Conservation (phyloP, 2,797 vertebrate genomes). For the Pseudochaenichthys georgianus region DNA sequence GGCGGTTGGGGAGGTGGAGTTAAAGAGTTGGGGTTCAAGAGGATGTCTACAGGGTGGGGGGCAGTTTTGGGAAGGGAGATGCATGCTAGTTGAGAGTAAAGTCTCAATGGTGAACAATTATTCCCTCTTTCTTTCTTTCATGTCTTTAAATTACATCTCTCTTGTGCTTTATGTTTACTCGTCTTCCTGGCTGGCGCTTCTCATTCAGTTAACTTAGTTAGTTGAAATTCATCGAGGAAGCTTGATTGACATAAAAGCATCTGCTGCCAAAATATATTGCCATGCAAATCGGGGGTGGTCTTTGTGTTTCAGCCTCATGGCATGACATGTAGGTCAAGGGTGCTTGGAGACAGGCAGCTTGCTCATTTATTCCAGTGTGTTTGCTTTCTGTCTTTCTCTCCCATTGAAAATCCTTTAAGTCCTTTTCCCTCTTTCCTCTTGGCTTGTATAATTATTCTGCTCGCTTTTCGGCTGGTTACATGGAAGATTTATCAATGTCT, state of each 20-base stretch:
- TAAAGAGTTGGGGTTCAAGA: slow-evolving; percentile 40
- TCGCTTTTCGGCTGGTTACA: slow-evolving; percentile 63
- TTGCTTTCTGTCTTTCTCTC: slow-evolving; percentile 43
- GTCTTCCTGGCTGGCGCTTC: slow-evolving; percentile 10
- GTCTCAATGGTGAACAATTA: slow-evolving; percentile 18
- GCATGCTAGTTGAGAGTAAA: slow-evolving; percentile 4
- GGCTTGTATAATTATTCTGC: slow-evolving; percentile 56
- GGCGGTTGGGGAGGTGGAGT: slow-evolving; percentile 20
- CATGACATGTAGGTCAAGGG: slow-evolving; percentile 69
- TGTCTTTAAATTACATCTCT: slow-evolving; percentile 22
- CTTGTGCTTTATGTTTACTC: slow-evolving; percentile 20
- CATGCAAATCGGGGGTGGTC: slow-evolving; percentile 59
- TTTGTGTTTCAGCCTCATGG: slow-evolving; percentile 52
- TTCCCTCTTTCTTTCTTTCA: slow-evolving; percentile 13
- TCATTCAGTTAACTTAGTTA: slow-evolving; percentile 50
- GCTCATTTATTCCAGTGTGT: slow-evolving; percentile 52
- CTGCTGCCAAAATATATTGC: slow-evolving; percentile 57
- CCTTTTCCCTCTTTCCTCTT: slow-evolving; percentile 16
- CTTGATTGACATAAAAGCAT: slow-evolving; percentile 60
- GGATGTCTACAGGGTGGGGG: slow-evolving; percentile 27
- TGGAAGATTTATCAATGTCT: slow-evolving; percentile 69
- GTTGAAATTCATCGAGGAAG: slow-evolving; percentile 51
- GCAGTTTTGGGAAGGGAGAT: background rate
- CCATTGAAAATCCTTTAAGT: slow-evolving; percentile 51
- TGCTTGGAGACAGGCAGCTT: slow-evolving; percentile 56